Evolutionary conservation across 2,113 vertebrate genomes (phyloP), one percentile per base, ranked within the genome.

Genomic region (Sinocyclocheilus anshuiensis): DNA sequence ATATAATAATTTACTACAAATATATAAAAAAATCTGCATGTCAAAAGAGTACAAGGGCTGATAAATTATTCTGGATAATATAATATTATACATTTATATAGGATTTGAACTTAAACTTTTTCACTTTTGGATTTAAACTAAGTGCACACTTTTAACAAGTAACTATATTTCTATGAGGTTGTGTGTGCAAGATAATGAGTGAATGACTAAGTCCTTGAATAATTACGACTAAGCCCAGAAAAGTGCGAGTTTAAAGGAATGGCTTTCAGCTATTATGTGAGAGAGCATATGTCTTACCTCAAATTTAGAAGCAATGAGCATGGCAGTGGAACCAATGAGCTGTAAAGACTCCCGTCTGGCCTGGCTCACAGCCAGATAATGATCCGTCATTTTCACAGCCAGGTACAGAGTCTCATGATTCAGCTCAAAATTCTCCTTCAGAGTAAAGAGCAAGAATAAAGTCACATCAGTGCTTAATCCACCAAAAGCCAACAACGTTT

Each of bases 231-330:
- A 20, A 71, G 26, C 16, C 45, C 63, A 82, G 24, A 82, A 82
- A 69, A 67, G 24, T 55, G 45, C 0, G 8, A 22, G 26, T 33
- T 16, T 36, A 71, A 71, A 33, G 3, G 5, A 71, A 22, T 33
- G 81, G 15, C 81, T 36, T 11, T 80, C 20, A 80, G 74, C 20
- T 48, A 48, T 45, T 59, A 81, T 39, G 4, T 39, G 4, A 50
- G 42, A 71, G 6, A 72, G 15, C 75, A 65, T 45, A 42, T 71
- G 22, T 72, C 72, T 95, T 65, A 99, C 98, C 96, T 99, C 97
- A 86, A 99, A 98, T 90, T 99, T 99, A 93, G 96, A 97, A 85
- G 98, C 97, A 0, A 99, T 95, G 85, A 99, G 95, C 92, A 97
- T 96, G 33, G 96, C 90, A 0, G 97, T 96, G 78, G 96, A 96